Evolutionary conservation across 2,113 vertebrate species (phyloP).

Genomic region (Cromileptes altivelis): DNA sequence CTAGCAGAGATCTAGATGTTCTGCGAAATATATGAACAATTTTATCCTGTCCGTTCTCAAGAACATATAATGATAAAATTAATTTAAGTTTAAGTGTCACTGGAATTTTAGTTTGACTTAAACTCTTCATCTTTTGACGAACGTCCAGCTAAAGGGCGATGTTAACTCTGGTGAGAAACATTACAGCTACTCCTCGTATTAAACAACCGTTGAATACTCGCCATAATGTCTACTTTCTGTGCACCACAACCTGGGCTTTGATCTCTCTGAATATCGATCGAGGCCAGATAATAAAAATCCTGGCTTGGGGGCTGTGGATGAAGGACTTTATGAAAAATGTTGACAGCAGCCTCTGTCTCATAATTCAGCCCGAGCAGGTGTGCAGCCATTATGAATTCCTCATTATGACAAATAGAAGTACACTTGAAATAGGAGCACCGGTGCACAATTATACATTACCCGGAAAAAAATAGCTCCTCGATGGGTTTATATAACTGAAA

Average conservation of each 20-base stretch:
- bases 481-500: conserved; percentile 40
- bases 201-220: conserved; percentile 14
- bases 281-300: conserved; percentile 23
- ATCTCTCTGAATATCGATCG: conserved; percentile 6
- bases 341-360: conserved; percentile 34
- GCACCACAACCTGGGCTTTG: neutral
- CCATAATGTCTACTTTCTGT: neutral
- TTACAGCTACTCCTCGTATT: neutral
- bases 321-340: conserved; percentile 48
- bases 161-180: neutral
- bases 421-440: conserved; percentile 51
- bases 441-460: conserved; percentile 37
- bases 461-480: conserved; percentile 29
- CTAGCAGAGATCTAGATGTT: too few species aligned
- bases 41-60: too few species aligned
- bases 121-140: too few species aligned
- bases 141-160: too few species aligned
- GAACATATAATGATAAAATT: too few species aligned
- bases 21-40: too few species aligned
- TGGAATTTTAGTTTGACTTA: too few species aligned
- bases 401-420: conserved; percentile 64
- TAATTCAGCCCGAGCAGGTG: conserved; percentile 64
- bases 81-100: too few species aligned
- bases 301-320: neutral
- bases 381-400: conserved; percentile 57